Evolutionary conservation across 2,113 vertebrate species (phyloP), one percentile per base, ranked within the genome.

Genomic region (Excalfactoria chinensis): DNA sequence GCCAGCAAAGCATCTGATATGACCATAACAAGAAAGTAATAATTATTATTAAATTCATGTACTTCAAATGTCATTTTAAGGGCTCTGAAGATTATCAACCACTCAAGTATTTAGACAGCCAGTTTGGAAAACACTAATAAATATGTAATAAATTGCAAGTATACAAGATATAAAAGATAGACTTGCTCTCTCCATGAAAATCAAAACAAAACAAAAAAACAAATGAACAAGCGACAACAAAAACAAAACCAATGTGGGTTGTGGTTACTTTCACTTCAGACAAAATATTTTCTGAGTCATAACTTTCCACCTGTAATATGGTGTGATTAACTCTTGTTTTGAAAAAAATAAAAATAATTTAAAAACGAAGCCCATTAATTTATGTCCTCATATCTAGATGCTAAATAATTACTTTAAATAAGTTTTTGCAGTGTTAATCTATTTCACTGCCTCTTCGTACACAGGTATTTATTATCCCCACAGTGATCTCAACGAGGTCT

Each of bases 121-220:
- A 48, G 35, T 92, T 92, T 63, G 63, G 66, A 93, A 96, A 95
- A 97, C 75, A 79, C 88, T 83, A 93, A 88, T 43, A 94, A 93
- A 71, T 80, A 55, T n/a, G 81, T 59, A 37, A 37, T 37, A 37
- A 93, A 76, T 68, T 88, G 66, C 75, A 96, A 96, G 83, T 66
- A 90, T 46, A 90, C 8, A 41, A 94, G 64, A 86, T 67, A 48
- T 62, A 62, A 94, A 94, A 91, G 4, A 48, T 0, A 79, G 37
- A 69, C 77, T 63, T 60, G 21, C 7, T 44, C 18, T 60, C 59
- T 49, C 17, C 3, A 9, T 28, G 58, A 8, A 0, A 41, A 74
- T 10, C 7, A 46, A 46, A 60, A 48, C 34, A 40, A 55, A 63
- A 34, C 25, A 49, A 66, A 16, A 8, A 4, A 48, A 22, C 20